These are phyloP conservation scores for Trilocha varians DNA, from an alignment of 2,888 invertebrate genomes.

Conservation along the genomic window DNA sequence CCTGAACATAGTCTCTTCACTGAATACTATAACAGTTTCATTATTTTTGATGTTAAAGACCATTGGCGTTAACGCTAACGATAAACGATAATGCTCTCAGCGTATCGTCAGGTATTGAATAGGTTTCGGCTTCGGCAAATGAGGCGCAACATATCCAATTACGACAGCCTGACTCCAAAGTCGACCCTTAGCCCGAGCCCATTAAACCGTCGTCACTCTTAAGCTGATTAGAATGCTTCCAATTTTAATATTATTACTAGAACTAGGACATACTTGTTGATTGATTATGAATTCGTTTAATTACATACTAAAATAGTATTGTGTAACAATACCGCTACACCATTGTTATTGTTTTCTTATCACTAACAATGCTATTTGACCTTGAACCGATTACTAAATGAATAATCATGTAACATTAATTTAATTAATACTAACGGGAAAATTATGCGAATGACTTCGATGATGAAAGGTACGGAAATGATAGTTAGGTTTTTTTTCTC, in stretches of 20 bases:
- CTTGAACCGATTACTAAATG: constrained; percentile 44
- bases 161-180: constrained; percentile 25
- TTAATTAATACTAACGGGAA: too few species aligned
- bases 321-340: constrained; percentile 2
- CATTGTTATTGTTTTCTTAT: constrained; percentile 25
- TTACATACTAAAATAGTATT: neutral
- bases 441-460: too few species aligned
- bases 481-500: too few species aligned
- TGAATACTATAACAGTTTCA: too few species aligned
- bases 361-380: constrained; percentile 36
- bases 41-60: neutral
- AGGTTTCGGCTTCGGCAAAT: constrained; percentile 45
- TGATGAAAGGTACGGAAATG: too few species aligned
- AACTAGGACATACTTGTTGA: constrained; percentile 19
- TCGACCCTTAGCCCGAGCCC: constrained; percentile 25
- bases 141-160: constrained; percentile 49
- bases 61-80: constrained; percentile 17
- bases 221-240: constrained; percentile 39
- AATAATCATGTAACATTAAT: too few species aligned
- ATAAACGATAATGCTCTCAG: constrained; percentile 21
- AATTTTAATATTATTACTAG: constrained; percentile 26
- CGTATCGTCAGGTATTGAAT: constrained; percentile 33
- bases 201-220: constrained; percentile 23
- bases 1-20: too few species aligned
- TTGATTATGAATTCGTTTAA: neutral